These are phyloP conservation scores for Rhinopomastus cyanomelas DNA, from an alignment of 2,113 vertebrate genomes.

Conservation along the genomic window DNA sequence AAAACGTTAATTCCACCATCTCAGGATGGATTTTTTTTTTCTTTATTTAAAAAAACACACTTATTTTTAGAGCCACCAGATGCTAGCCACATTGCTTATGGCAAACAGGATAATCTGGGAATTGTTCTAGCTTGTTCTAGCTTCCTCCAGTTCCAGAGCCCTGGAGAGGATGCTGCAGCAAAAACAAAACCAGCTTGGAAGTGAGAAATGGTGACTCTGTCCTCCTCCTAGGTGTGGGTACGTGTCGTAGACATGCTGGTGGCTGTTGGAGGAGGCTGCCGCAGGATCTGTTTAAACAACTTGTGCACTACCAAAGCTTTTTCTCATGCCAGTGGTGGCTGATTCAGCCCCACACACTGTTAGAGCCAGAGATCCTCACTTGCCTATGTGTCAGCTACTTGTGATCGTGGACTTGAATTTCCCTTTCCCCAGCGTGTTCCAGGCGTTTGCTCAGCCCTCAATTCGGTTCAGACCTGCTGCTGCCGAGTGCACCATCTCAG, in stretches of 20 bases:
- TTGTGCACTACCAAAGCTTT: neutral
- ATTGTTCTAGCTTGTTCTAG: constrained; percentile 16
- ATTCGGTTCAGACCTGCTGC: neutral
- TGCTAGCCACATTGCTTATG: neutral
- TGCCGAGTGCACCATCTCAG: neutral
- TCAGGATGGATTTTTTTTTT: neutral
- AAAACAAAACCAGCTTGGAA: neutral
- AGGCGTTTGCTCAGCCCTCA: neutral
- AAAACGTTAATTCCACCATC: constrained; percentile 27
- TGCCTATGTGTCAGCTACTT: fast-evolving
- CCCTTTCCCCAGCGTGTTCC: neutral
- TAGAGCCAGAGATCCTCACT: neutral
- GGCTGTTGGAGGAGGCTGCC: neutral
- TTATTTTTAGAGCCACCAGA: constrained; percentile 30
- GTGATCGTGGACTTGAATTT: neutral
- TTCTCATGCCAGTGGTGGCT: neutral
- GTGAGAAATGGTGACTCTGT: neutral
- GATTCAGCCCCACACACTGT: neutral
- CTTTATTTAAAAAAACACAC: neutral
- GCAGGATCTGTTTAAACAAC: neutral
- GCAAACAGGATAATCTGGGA: constrained; percentile 3
- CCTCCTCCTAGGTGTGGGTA: neutral
- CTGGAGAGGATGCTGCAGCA: neutral
- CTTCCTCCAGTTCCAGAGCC: neutral
- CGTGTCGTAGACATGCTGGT: neutral